These are phyloP conservation scores for Hesperia comma DNA, from an alignment of 2,888 invertebrate genomes.

Conservation along the genomic window DNA sequence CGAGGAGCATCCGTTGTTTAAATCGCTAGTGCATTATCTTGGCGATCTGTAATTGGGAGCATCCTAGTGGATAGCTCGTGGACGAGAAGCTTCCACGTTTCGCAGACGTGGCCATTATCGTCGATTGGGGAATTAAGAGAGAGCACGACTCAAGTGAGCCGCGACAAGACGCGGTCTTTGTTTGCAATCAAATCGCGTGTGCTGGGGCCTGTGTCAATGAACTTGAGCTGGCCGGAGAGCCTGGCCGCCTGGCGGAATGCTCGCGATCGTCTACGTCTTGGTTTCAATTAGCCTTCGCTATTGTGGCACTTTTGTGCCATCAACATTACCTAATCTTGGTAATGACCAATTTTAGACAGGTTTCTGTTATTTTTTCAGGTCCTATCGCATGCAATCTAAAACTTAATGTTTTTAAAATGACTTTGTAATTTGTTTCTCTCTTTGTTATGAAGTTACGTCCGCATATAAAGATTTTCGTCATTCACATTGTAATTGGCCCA, in stretches of 20 bases:
- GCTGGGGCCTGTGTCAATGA: conserved; percentile 46
- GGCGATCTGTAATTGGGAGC: background rate
- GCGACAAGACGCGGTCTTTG: conserved; percentile 28
- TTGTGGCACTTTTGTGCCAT: background rate
- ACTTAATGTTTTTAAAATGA: no score
- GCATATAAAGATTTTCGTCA: no score
- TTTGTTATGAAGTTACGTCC: no score
- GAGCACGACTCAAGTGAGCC: conserved; percentile 31
- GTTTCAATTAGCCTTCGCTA: background rate
- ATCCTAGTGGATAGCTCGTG: background rate
- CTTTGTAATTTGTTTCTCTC: no score
- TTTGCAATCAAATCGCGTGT: conserved; percentile 45
- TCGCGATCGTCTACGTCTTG: conserved; percentile 37
- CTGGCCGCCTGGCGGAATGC: conserved; percentile 31
- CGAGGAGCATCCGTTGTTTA: background rate
- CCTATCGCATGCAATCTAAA: no score
- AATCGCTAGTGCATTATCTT: background rate
- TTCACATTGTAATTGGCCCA: no score
- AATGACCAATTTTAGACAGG: background rate
- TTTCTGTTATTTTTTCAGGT: background rate
- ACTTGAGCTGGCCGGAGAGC: conserved; percentile 38
- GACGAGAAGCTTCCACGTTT: background rate
- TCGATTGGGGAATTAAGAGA: conserved; percentile 40
- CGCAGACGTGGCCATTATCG: conserved; percentile 5
- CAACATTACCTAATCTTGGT: background rate